Percentiles rank a stretch among this genome's conserved stretches.
Evolutionary conservation across 2,797 vertebrate genomes (phyloP).

Genomic region (Liasis olivaceus): DNA sequence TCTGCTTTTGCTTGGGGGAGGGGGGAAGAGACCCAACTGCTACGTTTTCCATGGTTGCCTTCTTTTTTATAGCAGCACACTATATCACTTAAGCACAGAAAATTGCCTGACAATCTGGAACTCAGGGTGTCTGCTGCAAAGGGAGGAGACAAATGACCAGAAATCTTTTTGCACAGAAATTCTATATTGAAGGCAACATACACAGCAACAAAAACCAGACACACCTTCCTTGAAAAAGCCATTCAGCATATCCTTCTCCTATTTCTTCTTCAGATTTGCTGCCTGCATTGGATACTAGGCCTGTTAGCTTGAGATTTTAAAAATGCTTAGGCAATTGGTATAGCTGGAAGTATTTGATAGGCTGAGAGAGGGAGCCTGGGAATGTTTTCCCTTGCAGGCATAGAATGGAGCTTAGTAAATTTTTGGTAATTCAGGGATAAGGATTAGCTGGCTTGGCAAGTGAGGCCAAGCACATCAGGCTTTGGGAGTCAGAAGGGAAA

Average conservation of each 20-base stretch:
- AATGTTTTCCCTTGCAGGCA: neutral
- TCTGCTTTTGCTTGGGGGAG: neutral
- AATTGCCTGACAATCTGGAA: neutral
- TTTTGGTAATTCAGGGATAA: neutral
- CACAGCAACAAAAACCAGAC: neutral
- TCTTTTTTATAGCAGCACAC: neutral
- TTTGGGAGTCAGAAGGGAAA: neutral
- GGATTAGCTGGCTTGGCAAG: neutral
- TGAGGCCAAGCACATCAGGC: neutral
- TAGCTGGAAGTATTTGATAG: neutral
- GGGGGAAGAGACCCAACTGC: too few relatives aligned
- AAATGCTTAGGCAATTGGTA: neutral
- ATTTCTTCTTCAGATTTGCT: neutral
- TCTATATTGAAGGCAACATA: neutral
- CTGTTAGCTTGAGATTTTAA: neutral
- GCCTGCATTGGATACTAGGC: neutral
- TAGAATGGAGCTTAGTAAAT: neutral
- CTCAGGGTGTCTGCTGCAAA: neutral
- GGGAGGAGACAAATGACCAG: neutral
- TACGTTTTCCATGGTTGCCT: neutral
- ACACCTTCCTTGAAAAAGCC: neutral
- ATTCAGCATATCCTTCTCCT: neutral
- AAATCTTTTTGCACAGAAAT: neutral
- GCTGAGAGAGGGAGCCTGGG: neutral
- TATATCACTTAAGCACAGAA: neutral